Percentiles rank a stretch among this genome's conserved stretches.
phyloP scores from a whole-genome alignment of 2,113 vertebrate species.

The human (Homo sapiens) region DNA sequence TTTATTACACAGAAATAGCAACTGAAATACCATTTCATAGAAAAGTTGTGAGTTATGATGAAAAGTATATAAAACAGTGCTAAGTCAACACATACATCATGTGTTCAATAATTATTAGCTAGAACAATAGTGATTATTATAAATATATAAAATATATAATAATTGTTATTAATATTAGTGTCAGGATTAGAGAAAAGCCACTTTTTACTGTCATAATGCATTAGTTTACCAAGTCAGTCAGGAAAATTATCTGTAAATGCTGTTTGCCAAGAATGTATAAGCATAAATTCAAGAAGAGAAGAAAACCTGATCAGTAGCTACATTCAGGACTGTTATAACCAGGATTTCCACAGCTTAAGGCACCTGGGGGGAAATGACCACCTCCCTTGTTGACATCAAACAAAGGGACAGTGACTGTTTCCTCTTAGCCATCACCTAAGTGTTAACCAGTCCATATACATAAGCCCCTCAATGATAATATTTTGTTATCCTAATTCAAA shows the following conservation, averaged over 20 bases:
- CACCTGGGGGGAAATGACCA: background rate
- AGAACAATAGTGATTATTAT: background rate
- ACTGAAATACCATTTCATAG: background rate
- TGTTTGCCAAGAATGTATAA: background rate
- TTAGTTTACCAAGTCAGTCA: background rate
- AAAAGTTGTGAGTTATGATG: background rate
- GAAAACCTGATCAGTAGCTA: background rate
- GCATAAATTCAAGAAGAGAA: background rate
- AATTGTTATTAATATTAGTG: background rate
- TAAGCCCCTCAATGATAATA: background rate
- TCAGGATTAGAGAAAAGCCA: background rate
- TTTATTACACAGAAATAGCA: background rate
- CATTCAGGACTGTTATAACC: background rate
- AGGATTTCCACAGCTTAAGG: background rate
- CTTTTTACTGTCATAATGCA: background rate
- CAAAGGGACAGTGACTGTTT: background rate
- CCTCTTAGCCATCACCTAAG: background rate
- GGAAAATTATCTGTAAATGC: background rate
- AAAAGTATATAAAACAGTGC: background rate
- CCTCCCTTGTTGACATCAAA: background rate
- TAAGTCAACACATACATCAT: background rate
- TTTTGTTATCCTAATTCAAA: background rate
- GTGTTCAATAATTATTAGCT: background rate
- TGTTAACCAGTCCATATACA: background rate
- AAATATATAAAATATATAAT: background rate